A percentile compares a stretch with the other conserved stretches of the same genome.
Conservation (phyloP, 2,113 vertebrate species). For the Tringa solitaria region DNA sequence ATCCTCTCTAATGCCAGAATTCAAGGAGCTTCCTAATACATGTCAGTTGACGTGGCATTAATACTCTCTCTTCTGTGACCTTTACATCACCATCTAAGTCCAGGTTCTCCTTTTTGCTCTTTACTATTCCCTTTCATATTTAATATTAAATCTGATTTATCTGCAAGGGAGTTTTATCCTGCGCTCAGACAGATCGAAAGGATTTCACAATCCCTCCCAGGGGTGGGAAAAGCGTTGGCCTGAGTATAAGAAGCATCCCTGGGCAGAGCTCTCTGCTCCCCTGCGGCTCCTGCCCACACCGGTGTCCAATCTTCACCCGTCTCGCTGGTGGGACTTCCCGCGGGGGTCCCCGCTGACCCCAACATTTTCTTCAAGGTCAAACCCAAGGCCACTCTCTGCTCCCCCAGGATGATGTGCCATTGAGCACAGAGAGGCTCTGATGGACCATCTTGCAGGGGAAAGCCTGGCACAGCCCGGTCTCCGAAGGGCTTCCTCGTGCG, state of each 20-base stretch:
- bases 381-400: not conserved
- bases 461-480: not conserved
- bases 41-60: not conserved
- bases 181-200: not conserved
- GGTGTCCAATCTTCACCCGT: not conserved
- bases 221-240: not conserved
- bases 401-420: not conserved
- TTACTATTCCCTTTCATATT: not conserved
- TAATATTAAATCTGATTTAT: not conserved
- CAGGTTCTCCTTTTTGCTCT: not conserved
- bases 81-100: not conserved
- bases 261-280: not conserved
- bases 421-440: not conserved
- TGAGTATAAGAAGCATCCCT: not conserved
- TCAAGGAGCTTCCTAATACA: not conserved
- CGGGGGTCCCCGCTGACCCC: not conserved
- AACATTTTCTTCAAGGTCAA: not conserved
- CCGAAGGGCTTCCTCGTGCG: not conserved
- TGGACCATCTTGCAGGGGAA: not conserved
- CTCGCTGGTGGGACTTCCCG: fast-evolving
- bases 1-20: not conserved
- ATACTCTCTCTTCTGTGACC: not conserved
- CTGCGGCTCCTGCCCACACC: not conserved
- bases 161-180: not conserved
- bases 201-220: not conserved